Evolutionary conservation across 2,113 vertebrate species (phyloP), one percentile per base, ranked within the genome.

Genomic region (Xiphorhynchus elegans): DNA sequence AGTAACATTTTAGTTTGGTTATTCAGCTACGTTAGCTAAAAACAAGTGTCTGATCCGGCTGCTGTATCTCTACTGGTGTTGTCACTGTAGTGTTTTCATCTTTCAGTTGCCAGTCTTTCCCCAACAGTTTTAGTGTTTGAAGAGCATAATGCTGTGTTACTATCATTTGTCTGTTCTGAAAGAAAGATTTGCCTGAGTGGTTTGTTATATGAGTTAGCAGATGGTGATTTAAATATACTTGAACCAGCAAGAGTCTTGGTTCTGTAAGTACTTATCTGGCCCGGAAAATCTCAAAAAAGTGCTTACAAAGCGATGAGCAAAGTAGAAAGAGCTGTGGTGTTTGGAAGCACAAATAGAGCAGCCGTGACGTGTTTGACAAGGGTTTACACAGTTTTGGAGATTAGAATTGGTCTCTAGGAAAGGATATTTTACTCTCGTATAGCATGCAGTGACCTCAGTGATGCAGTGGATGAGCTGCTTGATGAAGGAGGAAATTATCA

Each of bases 201-300:
- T 94, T 91, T 91, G 62, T 94, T 89, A 29, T 76, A 31, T 5
- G 23, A 83, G 67, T 84, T 82, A 92, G 62, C 93, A 96, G 96
- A 94, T 96, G 95, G 83, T 13, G 39, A 87, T 88, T 92, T 90
- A 89, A 90, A 75, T 89, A 62, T 0, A 1, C 62, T 89, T 66
- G 75, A 83, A 93, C 90, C 78, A 90, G 50, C 56, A 56, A 70
- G 78, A 74, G 46, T 50, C 75, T 72, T 59, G 8, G 25, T 87
- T 95, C 55, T 42, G 55, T 67, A 50, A 40, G 64, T 44, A 13
- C 9, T 7, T 76, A 53, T 88, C 44, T 4, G 3, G 28, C 75
- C 95, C 66, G 69, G 93, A 90, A 93, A 68, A 91, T 87, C 84
- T 93, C 74, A 5, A 28, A 70, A 70, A 85, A 93, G 55, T 42